Percentiles rank a stretch among this genome's conserved stretches.
phyloP scores from a whole-genome alignment of 2,797 vertebrate species.

The Crocidura indochinensis region DNA sequence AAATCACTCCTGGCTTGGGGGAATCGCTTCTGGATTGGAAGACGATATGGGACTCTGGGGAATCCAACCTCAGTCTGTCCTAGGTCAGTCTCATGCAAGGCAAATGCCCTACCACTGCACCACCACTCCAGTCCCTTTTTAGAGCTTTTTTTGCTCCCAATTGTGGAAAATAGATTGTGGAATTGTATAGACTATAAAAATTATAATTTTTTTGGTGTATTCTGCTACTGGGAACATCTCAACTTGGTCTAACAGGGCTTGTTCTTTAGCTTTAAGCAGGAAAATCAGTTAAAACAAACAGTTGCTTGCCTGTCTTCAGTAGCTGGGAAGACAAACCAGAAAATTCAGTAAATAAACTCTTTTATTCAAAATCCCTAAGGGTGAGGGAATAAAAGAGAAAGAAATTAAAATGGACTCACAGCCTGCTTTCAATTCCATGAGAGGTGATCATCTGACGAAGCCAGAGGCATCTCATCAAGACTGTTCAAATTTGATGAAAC shows the following conservation, averaged over 20 bases:
- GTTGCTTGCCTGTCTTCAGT: slow-evolving; percentile 11
- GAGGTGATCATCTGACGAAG: slow-evolving; percentile 44
- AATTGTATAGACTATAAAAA: neutral
- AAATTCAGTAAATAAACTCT: slow-evolving; percentile 69
- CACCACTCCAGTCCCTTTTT: too few relatives aligned
- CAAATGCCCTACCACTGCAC: too few relatives aligned
- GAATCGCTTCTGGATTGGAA: too few relatives aligned
- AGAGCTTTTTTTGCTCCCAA: neutral
- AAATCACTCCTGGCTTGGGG: too few relatives aligned
- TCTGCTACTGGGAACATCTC: neutral
- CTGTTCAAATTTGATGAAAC: slow-evolving; percentile 66
- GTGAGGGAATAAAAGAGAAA: slow-evolving; percentile 73
- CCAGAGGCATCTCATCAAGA: slow-evolving; percentile 74
- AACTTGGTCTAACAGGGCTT: neutral
- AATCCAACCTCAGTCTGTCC: too few relatives aligned
- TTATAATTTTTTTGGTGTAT: neutral
- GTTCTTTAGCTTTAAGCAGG: slow-evolving; percentile 8
- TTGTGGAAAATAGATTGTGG: neutral
- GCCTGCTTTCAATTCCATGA: slow-evolving; percentile 38
- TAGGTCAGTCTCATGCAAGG: too few relatives aligned
- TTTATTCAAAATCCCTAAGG: slow-evolving; percentile 76
- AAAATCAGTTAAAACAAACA: neutral
- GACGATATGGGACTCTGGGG: too few relatives aligned
- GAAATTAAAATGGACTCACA: slow-evolving; percentile 72
- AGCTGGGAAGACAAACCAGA: slow-evolving; percentile 57